Conservation (phyloP, 1,140 invertebrate species). For the Phymorhynchus buccinoides region DNA sequence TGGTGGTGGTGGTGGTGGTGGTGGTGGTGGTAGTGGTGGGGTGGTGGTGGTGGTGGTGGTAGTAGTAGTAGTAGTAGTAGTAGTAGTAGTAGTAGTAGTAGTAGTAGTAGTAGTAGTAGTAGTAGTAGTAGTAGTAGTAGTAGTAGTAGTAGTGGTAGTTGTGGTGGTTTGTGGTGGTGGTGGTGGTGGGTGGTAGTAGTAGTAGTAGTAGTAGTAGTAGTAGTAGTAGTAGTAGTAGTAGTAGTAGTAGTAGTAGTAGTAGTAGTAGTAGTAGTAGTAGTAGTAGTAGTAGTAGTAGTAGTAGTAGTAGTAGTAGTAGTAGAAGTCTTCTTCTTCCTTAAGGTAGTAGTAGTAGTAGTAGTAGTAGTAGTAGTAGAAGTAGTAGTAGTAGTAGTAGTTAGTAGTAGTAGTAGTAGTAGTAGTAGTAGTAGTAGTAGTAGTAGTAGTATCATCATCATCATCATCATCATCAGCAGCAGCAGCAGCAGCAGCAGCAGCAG, state of each 20-base stretch:
- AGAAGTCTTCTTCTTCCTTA: constrained; percentile 20
- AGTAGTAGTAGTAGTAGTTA: constrained; percentile 44
- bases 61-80: constrained; percentile 48
- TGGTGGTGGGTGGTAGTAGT: too few species aligned
- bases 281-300: constrained; percentile 49
- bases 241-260: constrained; percentile 47
- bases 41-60: too few species aligned
- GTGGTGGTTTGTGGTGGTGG: too few species aligned
- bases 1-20: constrained; percentile 32
- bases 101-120: constrained; percentile 46
- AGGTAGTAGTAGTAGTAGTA: constrained; percentile 42
- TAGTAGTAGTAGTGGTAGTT: too few species aligned
- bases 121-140: constrained; percentile 41
- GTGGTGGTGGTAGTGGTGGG: too few species aligned
- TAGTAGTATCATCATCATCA: too few species aligned
- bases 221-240: constrained; percentile 42
- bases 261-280: constrained; percentile 50
- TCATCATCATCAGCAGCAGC: too few species aligned
- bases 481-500: neutral
- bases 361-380: constrained; percentile 40
- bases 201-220: too few species aligned
- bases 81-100: constrained; percentile 47
- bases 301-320: constrained; percentile 46
- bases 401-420: constrained; percentile 40
- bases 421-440: constrained; percentile 48